Percentiles rank a stretch among this genome's conserved stretches.
phyloP scores from a whole-genome alignment of 2,888 invertebrate genomes.

The Blastobasis lacticolella region DNA sequence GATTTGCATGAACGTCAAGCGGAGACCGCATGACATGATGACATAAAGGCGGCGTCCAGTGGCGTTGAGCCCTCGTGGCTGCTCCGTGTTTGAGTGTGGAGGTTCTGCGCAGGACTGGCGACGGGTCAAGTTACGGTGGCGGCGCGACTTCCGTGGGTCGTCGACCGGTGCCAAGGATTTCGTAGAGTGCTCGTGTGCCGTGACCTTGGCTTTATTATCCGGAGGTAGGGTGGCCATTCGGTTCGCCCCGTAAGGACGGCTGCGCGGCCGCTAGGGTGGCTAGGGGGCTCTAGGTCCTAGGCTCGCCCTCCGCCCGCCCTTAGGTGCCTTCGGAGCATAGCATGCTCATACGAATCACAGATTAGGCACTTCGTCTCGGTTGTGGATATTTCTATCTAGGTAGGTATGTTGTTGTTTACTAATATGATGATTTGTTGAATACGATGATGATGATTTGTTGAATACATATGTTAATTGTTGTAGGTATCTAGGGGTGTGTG shows the following conservation, averaged over 20 bases:
- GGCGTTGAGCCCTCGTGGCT: constrained; percentile 18
- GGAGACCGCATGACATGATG: constrained; percentile 54
- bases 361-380: too few relatives aligned
- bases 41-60: constrained; percentile 49
- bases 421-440: background rate
- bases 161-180: constrained; percentile 61
- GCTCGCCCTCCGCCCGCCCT: too few relatives aligned
- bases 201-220: constrained; percentile 63
- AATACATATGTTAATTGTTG: background rate
- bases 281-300: too few relatives aligned
- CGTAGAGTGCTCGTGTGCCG: constrained; percentile 43
- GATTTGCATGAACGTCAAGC: constrained; percentile 49
- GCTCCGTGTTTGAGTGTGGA: background rate
- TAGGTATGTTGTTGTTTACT: background rate
- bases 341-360: too few relatives aligned
- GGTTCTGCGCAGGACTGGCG: constrained; percentile 19
- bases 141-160: constrained; percentile 59
- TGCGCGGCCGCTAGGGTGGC: constrained; percentile 38
- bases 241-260: constrained; percentile 4
- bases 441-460: background rate
- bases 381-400: constrained; percentile 15
- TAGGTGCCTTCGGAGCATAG: too few relatives aligned
- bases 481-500: too few relatives aligned
- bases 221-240: constrained; percentile 34
- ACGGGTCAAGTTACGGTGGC: constrained; percentile 37